Evolutionary conservation across 2,113 vertebrate genomes (phyloP).

Genomic region (Eudorcas thomsonii): DNA sequence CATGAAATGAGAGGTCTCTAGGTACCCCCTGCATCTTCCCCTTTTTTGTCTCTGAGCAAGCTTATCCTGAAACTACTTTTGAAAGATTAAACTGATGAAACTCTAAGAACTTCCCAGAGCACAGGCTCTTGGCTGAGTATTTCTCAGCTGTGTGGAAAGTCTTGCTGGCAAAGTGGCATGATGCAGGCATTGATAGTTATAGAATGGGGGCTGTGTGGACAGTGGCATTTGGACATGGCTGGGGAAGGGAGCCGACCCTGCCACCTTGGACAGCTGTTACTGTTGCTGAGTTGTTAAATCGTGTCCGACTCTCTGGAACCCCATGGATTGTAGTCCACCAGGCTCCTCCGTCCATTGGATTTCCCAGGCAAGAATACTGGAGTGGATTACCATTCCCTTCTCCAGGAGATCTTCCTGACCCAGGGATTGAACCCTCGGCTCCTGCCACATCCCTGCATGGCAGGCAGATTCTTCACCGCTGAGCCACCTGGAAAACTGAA

Average conservation of each 20-base stretch:
- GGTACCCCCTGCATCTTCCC: neutral
- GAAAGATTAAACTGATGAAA: neutral
- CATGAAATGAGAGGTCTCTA: neutral
- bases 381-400: neutral
- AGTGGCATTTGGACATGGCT: neutral
- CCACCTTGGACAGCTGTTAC: neutral
- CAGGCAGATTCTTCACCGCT: neutral
- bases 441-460: neutral
- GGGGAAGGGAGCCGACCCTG: neutral
- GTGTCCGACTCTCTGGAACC: fast-evolving
- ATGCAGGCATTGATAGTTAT: neutral
- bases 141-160: neutral
- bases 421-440: neutral
- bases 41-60: neutral
- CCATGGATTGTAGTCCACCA: neutral
- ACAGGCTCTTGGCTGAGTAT: neutral
- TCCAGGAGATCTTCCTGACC: neutral
- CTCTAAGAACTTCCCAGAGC: neutral
- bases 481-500: neutral
- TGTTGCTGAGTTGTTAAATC: neutral
- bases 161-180: neutral
- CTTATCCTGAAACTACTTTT: neutral
- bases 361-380: neutral
- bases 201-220: neutral
- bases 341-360: neutral